phyloP scores from a whole-genome alignment of 2,797 vertebrate genomes.

The Hyperoplus lanceolatus region DNA sequence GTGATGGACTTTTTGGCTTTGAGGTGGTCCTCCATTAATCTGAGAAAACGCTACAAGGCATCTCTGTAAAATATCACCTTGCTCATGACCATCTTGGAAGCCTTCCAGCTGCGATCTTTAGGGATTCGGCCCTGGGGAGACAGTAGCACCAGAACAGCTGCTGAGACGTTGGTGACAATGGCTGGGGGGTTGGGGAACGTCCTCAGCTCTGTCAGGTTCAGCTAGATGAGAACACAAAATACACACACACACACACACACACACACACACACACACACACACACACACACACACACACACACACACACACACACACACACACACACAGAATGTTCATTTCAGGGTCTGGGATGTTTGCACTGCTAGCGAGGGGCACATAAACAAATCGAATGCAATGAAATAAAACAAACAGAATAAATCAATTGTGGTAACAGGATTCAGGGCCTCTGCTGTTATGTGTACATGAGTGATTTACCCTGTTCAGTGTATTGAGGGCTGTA shows the following conservation, averaged over 20 bases:
- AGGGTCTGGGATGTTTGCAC: background rate
- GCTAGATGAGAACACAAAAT: constrained; percentile 61
- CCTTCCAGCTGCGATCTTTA: constrained; percentile 88
- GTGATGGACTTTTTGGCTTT: constrained; percentile 22
- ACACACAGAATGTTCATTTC: background rate
- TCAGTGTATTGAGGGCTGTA: constrained; percentile 83
- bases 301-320: constrained; percentile 17
- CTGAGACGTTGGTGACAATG: constrained; percentile 79
- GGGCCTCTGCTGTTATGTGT: constrained; percentile 1
- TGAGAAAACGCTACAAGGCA: background rate
- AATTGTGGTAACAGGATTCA: background rate
- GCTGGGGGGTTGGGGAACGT: constrained; percentile 84
- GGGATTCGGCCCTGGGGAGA: constrained; percentile 80
- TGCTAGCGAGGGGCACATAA: background rate
- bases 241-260: constrained; percentile 16
- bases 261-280: constrained; percentile 28
- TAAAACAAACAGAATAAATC: constrained; percentile 2
- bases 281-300: constrained; percentile 20
- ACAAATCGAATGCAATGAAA: constrained; percentile 25
- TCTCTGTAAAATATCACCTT: constrained; percentile 80
- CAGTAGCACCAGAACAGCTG: constrained; percentile 82
- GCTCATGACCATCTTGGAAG: constrained; percentile 85
- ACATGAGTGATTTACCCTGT: constrained; percentile 76
- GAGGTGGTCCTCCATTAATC: constrained; percentile 16
- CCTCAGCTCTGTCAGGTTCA: constrained; percentile 87